phyloP scores from a whole-genome alignment of 1,140 invertebrate genomes.

The Drosophila azteca region DNA sequence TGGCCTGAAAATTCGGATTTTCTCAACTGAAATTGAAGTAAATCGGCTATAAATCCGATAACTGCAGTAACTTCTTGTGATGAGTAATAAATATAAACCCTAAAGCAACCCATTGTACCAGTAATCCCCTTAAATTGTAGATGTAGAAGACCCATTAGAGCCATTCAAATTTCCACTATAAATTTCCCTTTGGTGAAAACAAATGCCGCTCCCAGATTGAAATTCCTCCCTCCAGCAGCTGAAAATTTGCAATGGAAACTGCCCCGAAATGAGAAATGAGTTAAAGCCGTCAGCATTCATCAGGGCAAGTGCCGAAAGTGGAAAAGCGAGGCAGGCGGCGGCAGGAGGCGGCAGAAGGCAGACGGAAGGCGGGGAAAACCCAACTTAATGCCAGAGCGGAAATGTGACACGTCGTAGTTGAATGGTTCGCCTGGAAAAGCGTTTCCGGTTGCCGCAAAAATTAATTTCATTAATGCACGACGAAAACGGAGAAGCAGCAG shows the following conservation, averaged over 20 bases:
- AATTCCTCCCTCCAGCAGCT: slow-evolving; percentile 41
- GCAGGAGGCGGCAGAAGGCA: not conserved
- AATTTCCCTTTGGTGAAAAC: slow-evolving; percentile 11
- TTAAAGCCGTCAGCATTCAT: slow-evolving; percentile 53
- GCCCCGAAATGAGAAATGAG: slow-evolving; percentile 59
- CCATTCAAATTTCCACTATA: not conserved
- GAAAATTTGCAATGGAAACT: not conserved
- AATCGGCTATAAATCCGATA: too few relatives aligned
- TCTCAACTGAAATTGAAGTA: too few relatives aligned
- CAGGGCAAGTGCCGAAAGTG: slow-evolving; percentile 62
- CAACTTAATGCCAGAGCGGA: slow-evolving; percentile 50
- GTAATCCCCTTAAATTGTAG: not conserved
- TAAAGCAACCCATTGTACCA: too few relatives aligned
- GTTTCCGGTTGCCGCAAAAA: slow-evolving; percentile 78
- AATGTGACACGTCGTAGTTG: slow-evolving; percentile 74
- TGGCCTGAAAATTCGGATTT: too few relatives aligned
- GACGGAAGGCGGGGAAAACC: slow-evolving; percentile 2
- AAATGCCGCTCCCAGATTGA: slow-evolving; percentile 33
- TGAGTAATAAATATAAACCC: too few relatives aligned
- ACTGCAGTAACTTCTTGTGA: too few relatives aligned
- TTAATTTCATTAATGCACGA: slow-evolving; percentile 79
- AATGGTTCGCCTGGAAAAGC: slow-evolving; percentile 46
- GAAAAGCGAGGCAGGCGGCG: not conserved
- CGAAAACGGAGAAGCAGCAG: slow-evolving; percentile 48
- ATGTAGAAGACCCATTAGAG: not conserved